Base-by-base conservation (phyloP, 1,140 invertebrate species). In the Drosophila eugracilis region DNA sequence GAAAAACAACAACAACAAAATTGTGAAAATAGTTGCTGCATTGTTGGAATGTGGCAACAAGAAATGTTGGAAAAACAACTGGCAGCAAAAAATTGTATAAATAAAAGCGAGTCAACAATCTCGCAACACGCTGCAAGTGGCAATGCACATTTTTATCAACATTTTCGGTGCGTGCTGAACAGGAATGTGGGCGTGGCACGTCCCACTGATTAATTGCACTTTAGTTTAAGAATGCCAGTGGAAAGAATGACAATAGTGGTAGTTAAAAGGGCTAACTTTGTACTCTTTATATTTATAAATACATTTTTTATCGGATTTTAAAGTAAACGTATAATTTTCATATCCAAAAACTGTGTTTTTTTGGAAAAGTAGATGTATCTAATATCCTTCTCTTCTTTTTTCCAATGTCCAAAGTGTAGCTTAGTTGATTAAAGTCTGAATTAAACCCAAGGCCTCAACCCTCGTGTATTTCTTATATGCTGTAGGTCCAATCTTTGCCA, bases 101-200 rank as follows among this genome's bases (percentile, higher is more conserved):
- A 75, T 50, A 75, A 66, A 65, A 41, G 71, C 62, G 72, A 75
- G 69, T 78, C 74, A 88, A 88, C 81, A 88, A 88, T 86, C 81
- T 88, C 62, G 77, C 83, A 71, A 88, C 81, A 88, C 83, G 83
- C 86, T 85, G 81, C 81, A 85, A 85, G 77, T 80, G 80, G 77
- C 80, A 84, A 65, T 66, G 73, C 62, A 52, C 50, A 83, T 59
- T 85, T 80, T 85, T 85, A 85, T 88, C 81, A 74, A 74, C 49
- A 48, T 52, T 59, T 66, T 72, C 50, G 60, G 77, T 50, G 83
- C 81, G 81, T 86, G 81, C 44, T 41, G 58, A 44, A 67, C 67
- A 86, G 80, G 57, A 66, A 59, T 53, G 47, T 45, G 76, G 73
- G 73, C 54, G 83, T 74, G 73, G 62, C 81, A 80, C 73, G 81